Conservation (phyloP, 92 coral and sea anemone genomes). For the Palythoa heliodiscus region DNA sequence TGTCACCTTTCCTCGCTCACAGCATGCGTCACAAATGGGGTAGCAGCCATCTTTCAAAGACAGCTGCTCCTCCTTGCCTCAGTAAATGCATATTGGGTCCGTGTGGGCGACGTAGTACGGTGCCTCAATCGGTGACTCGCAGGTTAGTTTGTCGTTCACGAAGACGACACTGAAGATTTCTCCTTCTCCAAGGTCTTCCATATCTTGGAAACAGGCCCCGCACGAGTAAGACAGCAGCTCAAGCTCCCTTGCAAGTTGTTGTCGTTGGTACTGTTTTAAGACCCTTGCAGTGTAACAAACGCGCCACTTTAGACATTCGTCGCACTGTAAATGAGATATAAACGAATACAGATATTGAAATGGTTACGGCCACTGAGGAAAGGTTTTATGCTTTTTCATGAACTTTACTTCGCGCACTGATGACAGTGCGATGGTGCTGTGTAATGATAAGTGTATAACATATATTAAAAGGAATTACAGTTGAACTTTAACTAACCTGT, state of each 20-base stretch:
- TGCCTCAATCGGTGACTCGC: constrained; percentile 33
- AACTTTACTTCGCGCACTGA: constrained; percentile 13
- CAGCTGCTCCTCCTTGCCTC: constrained; percentile 34
- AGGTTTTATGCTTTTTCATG: constrained; percentile 1
- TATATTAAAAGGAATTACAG: constrained; percentile 21
- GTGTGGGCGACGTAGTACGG: constrained; percentile 25
- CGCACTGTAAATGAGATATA: too few relatives aligned
- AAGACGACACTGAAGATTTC: constrained; percentile 20
- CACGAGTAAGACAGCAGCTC: constrained; percentile 46
- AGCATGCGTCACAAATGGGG: constrained; percentile 31
- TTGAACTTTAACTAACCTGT: constrained; percentile 15
- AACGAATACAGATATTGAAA: too few relatives aligned
- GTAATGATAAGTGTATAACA: constrained; percentile 11
- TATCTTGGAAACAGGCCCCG: constrained; percentile 49
- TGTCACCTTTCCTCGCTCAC: constrained; percentile 27
- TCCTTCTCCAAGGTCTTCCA: constrained; percentile 40
- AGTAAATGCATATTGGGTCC: constrained; percentile 23
- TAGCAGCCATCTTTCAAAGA: constrained; percentile 32
- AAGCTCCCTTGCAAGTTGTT: constrained; percentile 15
- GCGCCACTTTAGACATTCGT: constrained; percentile 53
- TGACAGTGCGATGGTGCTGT: constrained; percentile 18
- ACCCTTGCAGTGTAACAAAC: constrained; percentile 30
- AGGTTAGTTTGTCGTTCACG: constrained; percentile 30
- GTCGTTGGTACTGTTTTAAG: constrained; percentile 11
- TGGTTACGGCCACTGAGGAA: constrained; percentile 29